Conservation (phyloP, 1,140 invertebrate species). For the Drosophila baimaii region DNA sequence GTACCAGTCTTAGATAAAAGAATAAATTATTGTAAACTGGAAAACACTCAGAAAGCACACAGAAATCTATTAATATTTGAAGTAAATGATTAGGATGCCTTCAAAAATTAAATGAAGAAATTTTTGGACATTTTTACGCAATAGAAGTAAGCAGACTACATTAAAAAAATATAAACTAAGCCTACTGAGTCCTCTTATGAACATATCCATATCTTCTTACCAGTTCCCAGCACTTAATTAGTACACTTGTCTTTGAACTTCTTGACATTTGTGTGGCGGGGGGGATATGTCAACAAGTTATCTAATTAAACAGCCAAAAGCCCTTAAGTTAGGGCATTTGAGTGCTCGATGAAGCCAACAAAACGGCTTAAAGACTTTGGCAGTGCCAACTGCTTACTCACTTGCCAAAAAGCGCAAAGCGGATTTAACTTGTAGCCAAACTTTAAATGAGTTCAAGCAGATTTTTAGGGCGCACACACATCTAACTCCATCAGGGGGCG, state of each 20-base stretch:
- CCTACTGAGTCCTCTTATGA: not conserved
- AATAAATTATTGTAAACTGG: too few relatives aligned
- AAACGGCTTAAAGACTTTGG: constrained; percentile 70
- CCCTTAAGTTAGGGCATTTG: constrained; percentile 20
- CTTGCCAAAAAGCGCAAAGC: constrained; percentile 67
- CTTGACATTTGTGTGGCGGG: too few relatives aligned
- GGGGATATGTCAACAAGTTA: constrained; percentile 18
- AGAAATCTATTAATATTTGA: not conserved
- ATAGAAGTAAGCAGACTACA: not conserved
- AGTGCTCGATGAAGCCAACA: constrained; percentile 37
- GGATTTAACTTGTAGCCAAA: constrained; percentile 74
- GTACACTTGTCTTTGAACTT: not conserved
- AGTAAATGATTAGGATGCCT: too few relatives aligned
- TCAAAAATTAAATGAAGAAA: too few relatives aligned
- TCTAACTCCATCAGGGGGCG: not conserved
- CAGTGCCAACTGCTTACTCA: constrained; percentile 65
- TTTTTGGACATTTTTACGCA: too few relatives aligned
- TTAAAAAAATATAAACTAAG: not conserved
- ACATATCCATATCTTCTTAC: constrained; percentile 3
- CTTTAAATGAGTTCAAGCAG: constrained; percentile 80
- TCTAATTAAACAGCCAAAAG: constrained; percentile 18
- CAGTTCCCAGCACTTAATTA: constrained; percentile 4
- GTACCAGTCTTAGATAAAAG: too few relatives aligned
- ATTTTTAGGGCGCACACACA: constrained; percentile 48
- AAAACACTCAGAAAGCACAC: too few relatives aligned